Base-by-base conservation (phyloP, 1,140 invertebrate species). In the Heliconius melpomene region DNA sequence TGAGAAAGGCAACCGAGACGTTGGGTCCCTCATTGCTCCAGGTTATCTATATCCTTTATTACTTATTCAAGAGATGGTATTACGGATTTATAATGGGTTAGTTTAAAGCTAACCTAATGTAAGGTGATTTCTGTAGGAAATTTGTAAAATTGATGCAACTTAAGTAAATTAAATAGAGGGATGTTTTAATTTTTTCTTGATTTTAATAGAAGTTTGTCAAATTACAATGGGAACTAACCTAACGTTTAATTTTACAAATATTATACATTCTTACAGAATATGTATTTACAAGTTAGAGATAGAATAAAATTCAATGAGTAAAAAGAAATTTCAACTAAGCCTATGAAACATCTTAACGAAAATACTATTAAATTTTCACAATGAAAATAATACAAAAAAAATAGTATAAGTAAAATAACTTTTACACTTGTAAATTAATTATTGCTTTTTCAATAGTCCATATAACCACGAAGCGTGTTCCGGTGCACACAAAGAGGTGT, bases 401-500 rank as follows among this genome's bases (percentile, higher is more conserved):
- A 13, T 46, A 23, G 7, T 57, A 8, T 57, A 20, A 57, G 29
- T 26, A 13, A 66, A 66, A 23, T 26, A 66, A 26, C 60, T 66
- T 66, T 66, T 23, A 66, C 60, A 66, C 60, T 66, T 66, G 32
- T 66, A 66, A 66, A 66, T 26, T 29, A 66, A 66, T 66, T 66
- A 66, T 66, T 66, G 23, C 23, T 66, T 26, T 66, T 66, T 66
- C 29, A 26, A 66, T 66, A 66, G 60, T 26, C 60, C 71, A 72
- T 38, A 72, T 20, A 76, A 81, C 70, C 71, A 38, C 57, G 52
- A 79, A 82, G 79, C 79, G 79, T 80, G 80, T 85, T 86, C 73
- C 81, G 77, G n/a, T 57, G 54, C 75, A 54, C 79, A 70, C 71
- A 80, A 80, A 85, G 80, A 84, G 84, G 84, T 85, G 84, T 79